Conservation (phyloP, 2,888 invertebrate species). For the Onthophagus sagittarius region DNA sequence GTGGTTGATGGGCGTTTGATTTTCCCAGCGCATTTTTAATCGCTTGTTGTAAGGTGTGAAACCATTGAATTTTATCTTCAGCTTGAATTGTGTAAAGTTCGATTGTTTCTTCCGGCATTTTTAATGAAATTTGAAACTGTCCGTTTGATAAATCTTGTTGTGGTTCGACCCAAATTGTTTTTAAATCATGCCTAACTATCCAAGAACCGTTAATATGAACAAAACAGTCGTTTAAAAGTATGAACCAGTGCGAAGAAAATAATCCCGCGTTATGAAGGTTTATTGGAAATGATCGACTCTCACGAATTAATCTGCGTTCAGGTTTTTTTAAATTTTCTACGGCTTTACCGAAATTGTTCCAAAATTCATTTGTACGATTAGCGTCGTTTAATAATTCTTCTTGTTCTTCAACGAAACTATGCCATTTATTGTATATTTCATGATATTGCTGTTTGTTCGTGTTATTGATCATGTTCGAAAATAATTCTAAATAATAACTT, state of each 20-base stretch:
- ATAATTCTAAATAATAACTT: slow-evolving; percentile 60
- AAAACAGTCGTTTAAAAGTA: slow-evolving; percentile 77
- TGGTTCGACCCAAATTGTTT: slow-evolving; percentile 77
- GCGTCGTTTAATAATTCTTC: slow-evolving; percentile 62
- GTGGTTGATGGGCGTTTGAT: slow-evolving; percentile 61
- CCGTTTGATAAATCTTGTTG: slow-evolving; percentile 55
- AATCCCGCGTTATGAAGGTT: slow-evolving; percentile 66
- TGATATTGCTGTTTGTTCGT: slow-evolving; percentile 54
- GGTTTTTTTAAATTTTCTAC: slow-evolving; percentile 61
- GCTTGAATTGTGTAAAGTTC: slow-evolving; percentile 62
- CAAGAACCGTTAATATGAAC: slow-evolving; percentile 70
- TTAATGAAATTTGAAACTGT: slow-evolving; percentile 64
- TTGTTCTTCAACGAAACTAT: slow-evolving; percentile 60
- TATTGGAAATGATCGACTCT: slow-evolving; percentile 69
- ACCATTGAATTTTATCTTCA: slow-evolving; percentile 75
- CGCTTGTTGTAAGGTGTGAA: slow-evolving; percentile 69
- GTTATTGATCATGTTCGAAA: slow-evolving; percentile 50
- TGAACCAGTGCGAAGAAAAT: slow-evolving; percentile 75
- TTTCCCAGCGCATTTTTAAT: slow-evolving; percentile 67
- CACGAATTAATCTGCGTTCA: slow-evolving; percentile 71
- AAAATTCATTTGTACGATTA: slow-evolving; percentile 67
- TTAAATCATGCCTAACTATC: slow-evolving; percentile 63
- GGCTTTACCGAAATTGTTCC: slow-evolving; percentile 66
- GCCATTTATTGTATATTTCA: slow-evolving; percentile 60
- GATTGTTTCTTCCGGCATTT: slow-evolving; percentile 75